Evolutionary conservation across 2,888 invertebrate species (phyloP), one percentile per base, ranked within the genome.

Genomic region (Pseudococcus longispinus): DNA sequence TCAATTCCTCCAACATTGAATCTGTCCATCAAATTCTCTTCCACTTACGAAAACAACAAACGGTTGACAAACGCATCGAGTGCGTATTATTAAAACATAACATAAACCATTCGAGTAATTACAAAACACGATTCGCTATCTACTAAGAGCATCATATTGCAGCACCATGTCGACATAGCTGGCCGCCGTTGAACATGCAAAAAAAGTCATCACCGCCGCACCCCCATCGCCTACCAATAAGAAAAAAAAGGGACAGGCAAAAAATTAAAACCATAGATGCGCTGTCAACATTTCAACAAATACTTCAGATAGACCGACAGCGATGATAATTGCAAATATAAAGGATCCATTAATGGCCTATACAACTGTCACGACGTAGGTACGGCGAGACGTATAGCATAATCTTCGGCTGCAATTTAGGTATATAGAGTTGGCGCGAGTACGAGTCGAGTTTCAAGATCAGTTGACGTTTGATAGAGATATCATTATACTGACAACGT

Each of bases 301-400:
- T 84, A 84, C 84, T 60, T 84, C 84, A 55, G 46, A 55, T 55
- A 60, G 37, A 29, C 84, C 29, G 84, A 60, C 60, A 84, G 60
- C 84, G 55, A 60, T 20, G 84, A 84, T 84, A 84, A 84, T 84
- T 84, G 84, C 84, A 32, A 84, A 55, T 84, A 84, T 84, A 84
- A 60, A 60, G 60, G 84, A 55, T 84, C 84, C 84, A 55, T 84
- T 84, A 84, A 84, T 84, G 84, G 84, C 84, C 84, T 84, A 84
- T 60, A 84, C 46, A 84, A n/a, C 60, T 84, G 84, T 84, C 84
- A 84, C 37, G 37, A 51, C 51, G 60, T n/a, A 51, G 29, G 60
- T n/a, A 51, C 51, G 18, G 29, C 15, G 6, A 32, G n/a, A n/a
- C 51, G n/a, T 18, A 51, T 51, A 51, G 84, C 60, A 60, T 84